Percentiles rank a stretch among this genome's conserved stretches.
Conservation (phyloP, 2,797 vertebrate species). For the Eurystomus glaucurus region DNA sequence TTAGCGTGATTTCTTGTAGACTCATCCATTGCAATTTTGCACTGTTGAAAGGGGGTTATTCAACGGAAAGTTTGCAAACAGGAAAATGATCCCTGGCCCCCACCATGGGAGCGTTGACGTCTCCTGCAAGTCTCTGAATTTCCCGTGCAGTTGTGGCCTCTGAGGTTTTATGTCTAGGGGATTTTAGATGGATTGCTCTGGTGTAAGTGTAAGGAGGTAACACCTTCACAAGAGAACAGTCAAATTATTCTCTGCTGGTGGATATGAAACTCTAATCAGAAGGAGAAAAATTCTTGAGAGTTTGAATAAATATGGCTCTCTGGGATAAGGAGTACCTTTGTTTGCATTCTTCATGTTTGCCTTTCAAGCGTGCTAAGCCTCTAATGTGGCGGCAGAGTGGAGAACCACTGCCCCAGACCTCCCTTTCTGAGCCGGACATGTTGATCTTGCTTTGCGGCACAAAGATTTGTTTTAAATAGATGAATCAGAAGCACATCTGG, state of each 20-base stretch:
- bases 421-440: neutral
- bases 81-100: neutral
- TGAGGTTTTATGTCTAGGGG: neutral
- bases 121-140: slow-evolving; percentile 42
- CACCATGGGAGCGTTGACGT: neutral
- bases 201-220: slow-evolving; percentile 35
- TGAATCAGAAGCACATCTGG: slow-evolving; percentile 29
- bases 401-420: neutral
- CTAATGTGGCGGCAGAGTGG: neutral
- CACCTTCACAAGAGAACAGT: slow-evolving; percentile 75
- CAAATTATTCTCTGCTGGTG: neutral
- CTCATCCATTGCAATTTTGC: slow-evolving; percentile 79
- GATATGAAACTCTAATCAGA: slow-evolving; percentile 7
- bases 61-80: slow-evolving; percentile 62
- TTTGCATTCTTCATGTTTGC: neutral
- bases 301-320: neutral
- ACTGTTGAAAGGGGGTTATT: slow-evolving; percentile 75
- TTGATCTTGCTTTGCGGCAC: neutral
- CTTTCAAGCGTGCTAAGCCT: neutral
- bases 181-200: neutral
- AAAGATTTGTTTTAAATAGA: slow-evolving; percentile 20
- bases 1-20: slow-evolving; percentile 78
- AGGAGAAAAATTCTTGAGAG: slow-evolving; percentile 14
- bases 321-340: neutral
- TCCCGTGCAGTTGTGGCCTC: neutral